phyloP scores from a whole-genome alignment of 23 tunicate species.

The Pegea sp. region DNA sequence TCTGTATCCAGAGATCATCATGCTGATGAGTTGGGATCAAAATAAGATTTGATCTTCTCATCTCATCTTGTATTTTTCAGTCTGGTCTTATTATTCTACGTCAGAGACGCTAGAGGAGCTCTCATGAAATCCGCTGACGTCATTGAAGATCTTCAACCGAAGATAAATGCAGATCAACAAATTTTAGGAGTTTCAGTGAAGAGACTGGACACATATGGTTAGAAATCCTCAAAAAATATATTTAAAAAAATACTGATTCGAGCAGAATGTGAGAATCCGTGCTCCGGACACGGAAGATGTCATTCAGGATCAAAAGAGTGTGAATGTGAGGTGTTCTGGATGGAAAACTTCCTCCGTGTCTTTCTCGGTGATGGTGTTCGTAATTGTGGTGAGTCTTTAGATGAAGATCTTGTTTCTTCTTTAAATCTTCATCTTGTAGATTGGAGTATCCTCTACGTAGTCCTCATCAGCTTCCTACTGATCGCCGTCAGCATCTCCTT shows the following conservation, averaged over 20 bases:
- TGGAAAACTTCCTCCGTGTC: slow-evolving; percentile 74
- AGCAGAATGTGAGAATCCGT: slow-evolving; percentile 60
- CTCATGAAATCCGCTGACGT: slow-evolving; percentile 22
- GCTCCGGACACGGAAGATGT: slow-evolving; percentile 86
- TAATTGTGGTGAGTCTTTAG: slow-evolving; percentile 51
- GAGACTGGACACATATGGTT: slow-evolving; percentile 66
- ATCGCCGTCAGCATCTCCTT: slow-evolving; percentile 4
- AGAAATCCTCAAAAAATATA: slow-evolving; percentile 1
- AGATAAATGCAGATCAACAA: slow-evolving; percentile 17
- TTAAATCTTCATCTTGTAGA: slow-evolving; percentile 50
- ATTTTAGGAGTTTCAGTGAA: slow-evolving; percentile 28
- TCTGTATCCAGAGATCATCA: slow-evolving; percentile 31
- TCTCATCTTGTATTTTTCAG: slow-evolving; percentile 10
- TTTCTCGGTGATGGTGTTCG: slow-evolving; percentile 52
- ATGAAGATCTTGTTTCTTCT: too few relatives aligned
- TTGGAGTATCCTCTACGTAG: slow-evolving; percentile 84
- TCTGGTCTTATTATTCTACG: slow-evolving; percentile 38
- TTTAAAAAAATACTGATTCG: too few relatives aligned
- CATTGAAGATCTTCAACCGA: slow-evolving; percentile 15
- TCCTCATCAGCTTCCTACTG: slow-evolving; percentile 26
- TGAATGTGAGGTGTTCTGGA: slow-evolving; percentile 91
- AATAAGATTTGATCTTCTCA: neutral
- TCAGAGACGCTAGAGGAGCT: slow-evolving; percentile 2
- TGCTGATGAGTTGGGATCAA: slow-evolving; percentile 37
- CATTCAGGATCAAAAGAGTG: slow-evolving; percentile 63